phyloP scores from a whole-genome alignment of 2,113 vertebrate species.

The Ptilonorhynchus violaceus region DNA sequence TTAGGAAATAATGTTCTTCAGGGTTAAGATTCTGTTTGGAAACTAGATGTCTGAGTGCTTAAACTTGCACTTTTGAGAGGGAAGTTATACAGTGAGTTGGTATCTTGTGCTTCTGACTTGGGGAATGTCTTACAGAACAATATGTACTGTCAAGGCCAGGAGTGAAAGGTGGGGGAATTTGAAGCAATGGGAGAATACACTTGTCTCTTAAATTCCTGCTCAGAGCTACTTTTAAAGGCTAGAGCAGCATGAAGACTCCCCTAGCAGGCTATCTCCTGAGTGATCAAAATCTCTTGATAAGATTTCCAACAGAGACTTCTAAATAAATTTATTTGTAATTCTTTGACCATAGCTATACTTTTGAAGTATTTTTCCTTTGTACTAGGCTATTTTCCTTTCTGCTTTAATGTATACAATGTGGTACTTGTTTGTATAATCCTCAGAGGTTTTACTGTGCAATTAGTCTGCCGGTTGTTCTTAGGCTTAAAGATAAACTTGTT shows the following conservation, averaged over 20 bases:
- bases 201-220: not conserved
- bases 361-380: not conserved
- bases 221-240: not conserved
- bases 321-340: not conserved
- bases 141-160: not conserved
- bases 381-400: not conserved
- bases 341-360: not conserved
- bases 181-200: not conserved
- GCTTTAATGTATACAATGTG: not conserved
- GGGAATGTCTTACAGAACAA: not conserved
- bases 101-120: not conserved
- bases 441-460: not conserved
- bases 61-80: not conserved
- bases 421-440: not conserved
- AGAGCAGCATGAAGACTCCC: not conserved
- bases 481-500: not conserved
- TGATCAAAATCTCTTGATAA: not conserved
- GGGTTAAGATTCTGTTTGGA: not conserved
- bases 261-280: not conserved
- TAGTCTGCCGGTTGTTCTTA: not conserved
- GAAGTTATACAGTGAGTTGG: not conserved
- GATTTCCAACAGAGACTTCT: not conserved
- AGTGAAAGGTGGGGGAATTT: not conserved
- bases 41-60: not conserved
- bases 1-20: not conserved